Percentiles rank a stretch among this genome's conserved stretches.
These are phyloP conservation scores for Berghia stephanieae DNA, from an alignment of 1,140 invertebrate genomes.

Conservation along the genomic window DNA sequence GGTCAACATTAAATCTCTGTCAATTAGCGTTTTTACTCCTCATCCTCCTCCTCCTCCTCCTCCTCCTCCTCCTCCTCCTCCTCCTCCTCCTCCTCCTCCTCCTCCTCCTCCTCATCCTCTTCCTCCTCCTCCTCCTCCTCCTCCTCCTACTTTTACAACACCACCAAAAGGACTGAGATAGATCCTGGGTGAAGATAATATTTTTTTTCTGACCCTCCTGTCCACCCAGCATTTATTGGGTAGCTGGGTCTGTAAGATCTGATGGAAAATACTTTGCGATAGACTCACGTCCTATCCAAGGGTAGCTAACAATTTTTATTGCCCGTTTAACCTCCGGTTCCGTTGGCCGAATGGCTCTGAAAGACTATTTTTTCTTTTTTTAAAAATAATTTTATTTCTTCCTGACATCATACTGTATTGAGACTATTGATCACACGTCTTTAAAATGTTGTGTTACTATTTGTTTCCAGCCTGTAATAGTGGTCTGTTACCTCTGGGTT, in stretches of 20 bases:
- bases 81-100: not conserved
- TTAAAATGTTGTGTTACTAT: not conserved
- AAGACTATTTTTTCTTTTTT: no score
- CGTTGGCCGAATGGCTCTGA: no score
- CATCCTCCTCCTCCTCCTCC: not conserved
- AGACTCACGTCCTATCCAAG: not conserved
- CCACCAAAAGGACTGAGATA: no score
- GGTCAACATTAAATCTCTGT: no score
- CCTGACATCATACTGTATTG: not conserved
- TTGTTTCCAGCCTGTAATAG: slow-evolving; percentile 14
- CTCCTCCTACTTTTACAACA: no score
- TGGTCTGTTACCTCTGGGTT: not conserved
- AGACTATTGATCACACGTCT: not conserved
- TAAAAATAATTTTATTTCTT: not conserved
- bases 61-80: not conserved
- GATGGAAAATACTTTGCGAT: not conserved
- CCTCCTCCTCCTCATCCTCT: not conserved
- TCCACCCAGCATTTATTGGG: no score
- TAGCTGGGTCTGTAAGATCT: no score
- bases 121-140: no score
- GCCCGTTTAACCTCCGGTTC: not conserved
- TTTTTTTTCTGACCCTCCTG: no score
- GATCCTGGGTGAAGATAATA: no score
- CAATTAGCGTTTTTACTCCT: not conserved
- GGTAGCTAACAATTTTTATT: no score